Percentiles rank a stretch among this genome's conserved stretches.
These are phyloP conservation scores for Anoplius nigerrimus DNA, from an alignment of 2,888 invertebrate genomes.

Conservation along the genomic window DNA sequence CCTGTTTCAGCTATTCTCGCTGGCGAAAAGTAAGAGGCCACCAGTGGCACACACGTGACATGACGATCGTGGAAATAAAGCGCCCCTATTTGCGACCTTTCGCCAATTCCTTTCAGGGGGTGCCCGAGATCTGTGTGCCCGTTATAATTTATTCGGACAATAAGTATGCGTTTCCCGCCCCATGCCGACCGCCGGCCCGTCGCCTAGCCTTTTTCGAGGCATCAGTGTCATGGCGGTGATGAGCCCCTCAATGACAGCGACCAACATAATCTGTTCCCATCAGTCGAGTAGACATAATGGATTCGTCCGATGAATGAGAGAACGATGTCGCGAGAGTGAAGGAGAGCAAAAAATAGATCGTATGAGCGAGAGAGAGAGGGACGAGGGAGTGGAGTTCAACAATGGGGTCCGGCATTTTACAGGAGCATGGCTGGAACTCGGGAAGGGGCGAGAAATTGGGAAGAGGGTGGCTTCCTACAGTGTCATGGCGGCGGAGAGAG, in stretches of 20 bases:
- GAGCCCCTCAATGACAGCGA: constrained; percentile 71
- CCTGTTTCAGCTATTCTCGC: neutral
- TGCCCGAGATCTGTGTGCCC: too few species aligned
- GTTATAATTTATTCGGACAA: constrained; percentile 68
- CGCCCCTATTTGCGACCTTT: constrained; percentile 45
- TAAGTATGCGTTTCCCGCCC: constrained; percentile 53
- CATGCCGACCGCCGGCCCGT: constrained; percentile 15
- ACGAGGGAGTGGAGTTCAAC: constrained; percentile 53
- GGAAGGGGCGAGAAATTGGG: constrained; percentile 39
- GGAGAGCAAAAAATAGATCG: too few species aligned
- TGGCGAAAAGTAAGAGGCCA: constrained; percentile 3
- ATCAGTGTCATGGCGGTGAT: constrained; percentile 69
- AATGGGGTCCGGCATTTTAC: constrained; percentile 62
- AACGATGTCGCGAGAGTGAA: too few species aligned
- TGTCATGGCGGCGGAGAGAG: constrained; percentile 18
- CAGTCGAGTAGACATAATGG: constrained; percentile 70
- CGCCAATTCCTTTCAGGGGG: constrained; percentile 2
- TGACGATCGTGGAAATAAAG: constrained; percentile 38
- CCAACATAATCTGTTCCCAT: constrained; percentile 73
- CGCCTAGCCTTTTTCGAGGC: constrained; percentile 31
- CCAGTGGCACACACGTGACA: constrained; percentile 30
- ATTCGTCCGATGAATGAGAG: too few species aligned
- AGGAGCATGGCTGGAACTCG: constrained; percentile 54
- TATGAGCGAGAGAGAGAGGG: constrained; percentile 26
- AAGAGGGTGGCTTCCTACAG: constrained; percentile 22